Conservation (phyloP, 2,888 invertebrate genomes). For the Polylopha cassiicola region DNA sequence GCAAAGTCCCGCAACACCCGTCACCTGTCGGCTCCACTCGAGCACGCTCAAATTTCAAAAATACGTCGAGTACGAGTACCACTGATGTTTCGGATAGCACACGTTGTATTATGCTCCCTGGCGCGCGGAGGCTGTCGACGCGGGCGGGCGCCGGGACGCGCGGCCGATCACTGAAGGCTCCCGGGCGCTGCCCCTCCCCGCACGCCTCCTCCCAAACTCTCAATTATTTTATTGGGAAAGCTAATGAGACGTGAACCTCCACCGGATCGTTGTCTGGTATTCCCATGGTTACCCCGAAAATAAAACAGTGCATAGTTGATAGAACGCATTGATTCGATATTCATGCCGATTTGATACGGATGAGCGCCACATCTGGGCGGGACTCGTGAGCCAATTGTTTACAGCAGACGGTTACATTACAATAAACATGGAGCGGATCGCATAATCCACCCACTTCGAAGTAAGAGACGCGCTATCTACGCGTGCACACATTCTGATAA, state of each 20-base stretch:
- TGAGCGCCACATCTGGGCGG: too few species aligned
- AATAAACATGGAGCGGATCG: constrained; percentile 8
- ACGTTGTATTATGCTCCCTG: constrained; percentile 41
- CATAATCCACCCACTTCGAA: background rate
- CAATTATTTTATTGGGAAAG: constrained; percentile 76
- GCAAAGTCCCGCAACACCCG: constrained; percentile 6
- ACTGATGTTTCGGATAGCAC: constrained; percentile 10
- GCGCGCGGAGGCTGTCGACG: constrained; percentile 31
- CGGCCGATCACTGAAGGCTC: constrained; percentile 62
- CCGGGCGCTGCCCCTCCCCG: constrained; percentile 44
- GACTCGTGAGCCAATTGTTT: background rate
- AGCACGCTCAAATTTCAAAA: background rate
- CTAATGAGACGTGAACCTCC: constrained; percentile 71
- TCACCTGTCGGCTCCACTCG: background rate
- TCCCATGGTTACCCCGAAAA: constrained; percentile 39
- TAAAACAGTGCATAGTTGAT: constrained; percentile 28
- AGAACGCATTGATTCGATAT: constrained; percentile 12
- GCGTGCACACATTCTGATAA: background rate
- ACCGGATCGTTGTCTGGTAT: constrained; percentile 47
- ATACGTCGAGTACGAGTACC: too few species aligned
- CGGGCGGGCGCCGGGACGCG: constrained; percentile 63
- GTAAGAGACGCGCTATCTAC: background rate
- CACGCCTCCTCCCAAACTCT: constrained; percentile 51
- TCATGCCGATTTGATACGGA: constrained; percentile 9
- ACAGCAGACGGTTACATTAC: constrained; percentile 4